phyloP scores from a whole-genome alignment of 1,140 invertebrate species.

The Harlomillsia oculata region DNA sequence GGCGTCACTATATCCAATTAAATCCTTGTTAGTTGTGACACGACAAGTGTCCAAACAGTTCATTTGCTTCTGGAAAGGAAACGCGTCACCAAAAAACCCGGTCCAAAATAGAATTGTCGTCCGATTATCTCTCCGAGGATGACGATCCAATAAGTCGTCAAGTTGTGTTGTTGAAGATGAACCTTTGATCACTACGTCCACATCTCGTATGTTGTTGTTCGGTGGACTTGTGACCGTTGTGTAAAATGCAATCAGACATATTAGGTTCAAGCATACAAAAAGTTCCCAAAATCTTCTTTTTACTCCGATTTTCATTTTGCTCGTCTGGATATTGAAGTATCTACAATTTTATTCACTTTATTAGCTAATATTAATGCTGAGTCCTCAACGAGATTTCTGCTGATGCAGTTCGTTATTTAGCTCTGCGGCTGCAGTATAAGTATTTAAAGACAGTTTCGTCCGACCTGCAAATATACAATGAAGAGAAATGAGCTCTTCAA shows the following conservation, averaged over 20 bases:
- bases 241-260: slow-evolving; percentile 3
- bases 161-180: not conserved
- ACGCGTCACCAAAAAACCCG: slow-evolving; percentile 7
- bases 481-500: too few relatives aligned
- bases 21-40: slow-evolving; percentile 11
- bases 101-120: slow-evolving; percentile 22
- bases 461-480: too few relatives aligned
- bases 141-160: too few relatives aligned
- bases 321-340: not conserved
- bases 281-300: slow-evolving; percentile 1
- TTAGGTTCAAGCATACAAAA: slow-evolving; percentile 1
- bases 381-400: too few relatives aligned
- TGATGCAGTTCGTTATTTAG: too few relatives aligned
- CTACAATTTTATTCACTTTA: too few relatives aligned
- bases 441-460: too few relatives aligned
- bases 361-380: too few relatives aligned
- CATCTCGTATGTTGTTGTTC: not conserved
- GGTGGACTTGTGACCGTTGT: too few relatives aligned
- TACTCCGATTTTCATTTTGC: slow-evolving; percentile 3
- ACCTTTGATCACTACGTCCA: not conserved
- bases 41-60: slow-evolving; percentile 13
- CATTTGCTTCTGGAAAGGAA: too few relatives aligned
- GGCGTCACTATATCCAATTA: slow-evolving; percentile 10
- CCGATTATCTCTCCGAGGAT: too few relatives aligned
- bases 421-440: too few relatives aligned